These are phyloP conservation scores for Picathartes gymnocephalus DNA, from an alignment of 2,113 vertebrate species.

Conservation along the genomic window DNA sequence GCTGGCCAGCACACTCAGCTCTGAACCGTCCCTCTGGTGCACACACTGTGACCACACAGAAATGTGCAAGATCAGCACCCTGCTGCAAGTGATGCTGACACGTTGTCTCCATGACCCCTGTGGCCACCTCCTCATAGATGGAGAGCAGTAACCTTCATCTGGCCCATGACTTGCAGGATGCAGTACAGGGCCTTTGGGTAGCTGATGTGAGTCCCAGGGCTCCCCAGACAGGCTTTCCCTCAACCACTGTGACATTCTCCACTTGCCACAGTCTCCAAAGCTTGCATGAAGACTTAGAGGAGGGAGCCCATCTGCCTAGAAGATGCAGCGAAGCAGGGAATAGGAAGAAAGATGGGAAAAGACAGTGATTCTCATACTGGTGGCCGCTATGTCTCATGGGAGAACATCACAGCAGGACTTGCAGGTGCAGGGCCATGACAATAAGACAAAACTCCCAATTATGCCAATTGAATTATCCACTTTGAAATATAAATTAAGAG, in stretches of 20 bases:
- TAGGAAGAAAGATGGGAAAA: not conserved
- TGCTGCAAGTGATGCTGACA: not conserved
- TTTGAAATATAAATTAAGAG: not conserved
- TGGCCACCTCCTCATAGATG: not conserved
- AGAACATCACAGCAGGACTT: not conserved
- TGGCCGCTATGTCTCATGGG: not conserved
- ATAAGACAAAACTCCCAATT: not conserved
- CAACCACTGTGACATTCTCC: not conserved
- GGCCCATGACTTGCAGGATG: not conserved
- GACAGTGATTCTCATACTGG: not conserved
- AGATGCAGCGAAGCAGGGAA: not conserved
- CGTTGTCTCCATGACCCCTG: not conserved
- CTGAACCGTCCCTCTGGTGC: not conserved
- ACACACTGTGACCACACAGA: not conserved
- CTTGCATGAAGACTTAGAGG: not conserved
- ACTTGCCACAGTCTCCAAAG: not conserved
- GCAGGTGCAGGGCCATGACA: not conserved
- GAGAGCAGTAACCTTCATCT: not conserved
- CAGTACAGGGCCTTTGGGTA: not conserved
- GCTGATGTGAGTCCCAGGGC: not conserved
- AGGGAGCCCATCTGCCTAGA: not conserved
- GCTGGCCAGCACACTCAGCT: not conserved
- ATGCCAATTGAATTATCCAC: not conserved
- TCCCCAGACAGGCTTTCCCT: not conserved
- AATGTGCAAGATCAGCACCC: not conserved